Percentiles rank a stretch among this genome's conserved stretches.
phyloP scores from a whole-genome alignment of 2,888 invertebrate genomes.

The Acanthoscelides obtectus region DNA sequence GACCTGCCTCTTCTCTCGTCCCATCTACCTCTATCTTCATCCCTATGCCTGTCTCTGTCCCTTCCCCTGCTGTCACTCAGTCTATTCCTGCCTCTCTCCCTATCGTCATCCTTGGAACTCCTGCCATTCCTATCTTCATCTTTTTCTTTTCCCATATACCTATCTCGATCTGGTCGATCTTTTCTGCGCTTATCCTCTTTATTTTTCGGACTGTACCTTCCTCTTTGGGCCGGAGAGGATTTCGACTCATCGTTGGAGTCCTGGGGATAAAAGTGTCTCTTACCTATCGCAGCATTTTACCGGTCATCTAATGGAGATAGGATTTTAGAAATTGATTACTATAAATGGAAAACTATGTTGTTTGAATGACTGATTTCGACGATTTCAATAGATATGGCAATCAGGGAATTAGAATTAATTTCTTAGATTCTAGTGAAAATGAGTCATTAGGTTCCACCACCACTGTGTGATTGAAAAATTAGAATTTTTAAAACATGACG shows the following conservation, averaged over 20 bases:
- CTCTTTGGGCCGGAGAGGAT: constrained; percentile 7
- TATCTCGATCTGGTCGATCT: constrained; percentile 11
- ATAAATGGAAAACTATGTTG: not conserved
- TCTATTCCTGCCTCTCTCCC: constrained; percentile 14
- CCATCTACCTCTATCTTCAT: constrained; percentile 32
- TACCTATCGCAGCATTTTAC: constrained; percentile 34
- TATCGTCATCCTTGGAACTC: constrained; percentile 2
- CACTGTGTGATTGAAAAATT: too few species aligned
- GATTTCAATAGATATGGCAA: too few species aligned
- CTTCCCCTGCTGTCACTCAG: constrained; percentile 13
- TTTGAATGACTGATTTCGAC: too few species aligned
- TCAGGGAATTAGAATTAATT: too few species aligned
- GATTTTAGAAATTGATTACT: not conserved
- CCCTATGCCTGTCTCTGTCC: constrained; percentile 28
- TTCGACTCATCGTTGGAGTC: constrained; percentile 15
- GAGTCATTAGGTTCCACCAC: too few species aligned
- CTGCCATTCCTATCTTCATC: constrained; percentile 14
- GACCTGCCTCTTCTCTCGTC: constrained; percentile 33
- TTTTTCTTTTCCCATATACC: constrained; percentile 17
- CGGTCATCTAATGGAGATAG: not conserved
- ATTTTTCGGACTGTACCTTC: constrained; percentile 15
- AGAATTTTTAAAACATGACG: too few species aligned
- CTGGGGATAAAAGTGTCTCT: constrained; percentile 40
- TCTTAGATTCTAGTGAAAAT: too few species aligned
- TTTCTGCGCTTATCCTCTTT: constrained; percentile 1